Base-by-base conservation (phyloP, 1,140 invertebrate species). In the Leptinotarsa undecemlineata region DNA sequence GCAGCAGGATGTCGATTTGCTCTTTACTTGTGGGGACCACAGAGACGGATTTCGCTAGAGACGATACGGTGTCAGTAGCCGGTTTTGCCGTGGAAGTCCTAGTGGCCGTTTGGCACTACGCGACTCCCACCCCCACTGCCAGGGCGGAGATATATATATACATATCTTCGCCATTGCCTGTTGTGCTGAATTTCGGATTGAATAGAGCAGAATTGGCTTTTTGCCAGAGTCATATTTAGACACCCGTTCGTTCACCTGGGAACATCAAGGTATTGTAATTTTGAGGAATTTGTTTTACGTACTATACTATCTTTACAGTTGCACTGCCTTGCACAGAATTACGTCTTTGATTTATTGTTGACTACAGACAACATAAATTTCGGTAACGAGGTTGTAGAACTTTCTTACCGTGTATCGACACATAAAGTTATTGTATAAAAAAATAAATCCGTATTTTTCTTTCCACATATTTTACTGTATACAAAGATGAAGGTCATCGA, bases 121-220 rank as follows among this genome's bases (percentile, higher is more conserved):
- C n/a, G 51, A 74, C 79, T 76, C 77, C 76, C 79, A 80, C 79
- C 79, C 79, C 78, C 72, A 48, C 66, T 69, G 67, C 51, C 71
- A 73, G 79, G 79, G 79, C 79, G 79, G 79, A 80, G 78, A 80
- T 74, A 77, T 21, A 48, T 20, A 47, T 64, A 74, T 64, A 33
- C 20, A 64, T 20, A 33, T 64, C 63, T 64, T 64, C 79, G 79
- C 79, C 79, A 80, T 80, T 66, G 21, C 51, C 70, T 33, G 51
- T 57, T 57, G 4, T 57, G 51, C 51, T 57, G 51, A 4, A 48
- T 21, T 70, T 19, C 48, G 19, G 33, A 57, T 70, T 17, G 67
- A 48, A 48, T 51, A 19, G 48, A 23, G 26, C 68, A 17, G 14
- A 15, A 67, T 64, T 76, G 75, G 75, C 75, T 57, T 19, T 63